These are phyloP conservation scores for Andrena praecox DNA, from an alignment of 2,888 invertebrate species.

Conservation along the genomic window DNA sequence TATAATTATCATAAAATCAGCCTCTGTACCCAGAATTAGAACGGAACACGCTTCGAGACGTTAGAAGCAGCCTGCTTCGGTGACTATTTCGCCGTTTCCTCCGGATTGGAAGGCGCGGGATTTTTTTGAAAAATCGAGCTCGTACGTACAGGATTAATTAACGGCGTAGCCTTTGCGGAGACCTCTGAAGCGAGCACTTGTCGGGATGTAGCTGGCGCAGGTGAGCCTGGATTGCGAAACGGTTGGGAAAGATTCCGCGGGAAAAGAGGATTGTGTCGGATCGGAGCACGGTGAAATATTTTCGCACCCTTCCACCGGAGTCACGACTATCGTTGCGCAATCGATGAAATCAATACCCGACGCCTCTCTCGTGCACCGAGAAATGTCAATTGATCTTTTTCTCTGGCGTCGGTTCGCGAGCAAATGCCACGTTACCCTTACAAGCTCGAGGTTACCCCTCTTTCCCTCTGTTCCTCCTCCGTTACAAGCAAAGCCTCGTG, in stretches of 20 bases:
- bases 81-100: background rate
- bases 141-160: conserved; percentile 26
- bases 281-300: conserved; percentile 51
- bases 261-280: conserved; percentile 38
- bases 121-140: conserved; percentile 11
- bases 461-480: background rate
- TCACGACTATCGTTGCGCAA: conserved; percentile 64
- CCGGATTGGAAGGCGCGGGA: background rate
- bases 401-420: conserved; percentile 25
- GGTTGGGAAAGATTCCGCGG: conserved; percentile 15
- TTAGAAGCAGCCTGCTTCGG: background rate
- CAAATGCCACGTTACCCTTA: conserved; percentile 65
- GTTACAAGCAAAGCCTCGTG: background rate
- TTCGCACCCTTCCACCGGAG: conserved; percentile 58
- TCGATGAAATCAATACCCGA: conserved; percentile 73
- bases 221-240: conserved; percentile 41
- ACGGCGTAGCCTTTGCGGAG: conserved; percentile 20
- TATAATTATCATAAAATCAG: conserved; percentile 39
- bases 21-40: conserved; percentile 21
- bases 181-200: conserved; percentile 11
- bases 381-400: conserved; percentile 73
- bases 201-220: conserved; percentile 18
- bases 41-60: background rate
- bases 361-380: conserved; percentile 48
- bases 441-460: background rate